A percentile compares a stretch with the other conserved stretches of the same genome.
Evolutionary conservation across 37 sponge, comb jelly and placozoan genomes (phyloP).

Genomic region (Spongilla lacustris): DNA sequence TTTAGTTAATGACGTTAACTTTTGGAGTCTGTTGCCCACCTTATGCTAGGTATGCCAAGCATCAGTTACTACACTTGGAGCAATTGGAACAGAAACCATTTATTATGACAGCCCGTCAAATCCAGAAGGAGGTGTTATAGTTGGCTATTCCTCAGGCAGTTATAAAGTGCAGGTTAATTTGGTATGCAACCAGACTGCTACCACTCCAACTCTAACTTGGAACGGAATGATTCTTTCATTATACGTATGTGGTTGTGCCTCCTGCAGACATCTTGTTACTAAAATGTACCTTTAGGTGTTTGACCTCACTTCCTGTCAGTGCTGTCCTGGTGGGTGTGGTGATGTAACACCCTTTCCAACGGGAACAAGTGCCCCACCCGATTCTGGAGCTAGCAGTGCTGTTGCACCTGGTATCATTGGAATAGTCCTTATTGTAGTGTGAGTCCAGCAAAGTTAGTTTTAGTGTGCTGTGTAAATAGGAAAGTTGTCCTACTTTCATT

Average conservation of each 20-base stretch:
- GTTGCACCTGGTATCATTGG: constrained; percentile 1
- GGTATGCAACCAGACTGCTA: neutral
- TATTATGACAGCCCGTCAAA: neutral
- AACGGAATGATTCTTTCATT: neutral
- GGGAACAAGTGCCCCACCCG: no score
- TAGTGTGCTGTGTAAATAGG: no score
- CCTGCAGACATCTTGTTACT: no score
- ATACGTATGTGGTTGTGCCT: no score
- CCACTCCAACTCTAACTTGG: neutral
- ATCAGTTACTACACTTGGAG: neutral
- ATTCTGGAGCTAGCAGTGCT: neutral
- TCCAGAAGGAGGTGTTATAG: neutral
- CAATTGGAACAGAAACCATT: neutral
- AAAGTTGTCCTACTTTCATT: no score
- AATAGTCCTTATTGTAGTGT: constrained; percentile 17
- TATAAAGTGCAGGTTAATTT: neutral
- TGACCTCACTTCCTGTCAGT: constrained; percentile 4
- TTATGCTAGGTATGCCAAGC: neutral
- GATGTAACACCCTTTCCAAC: neutral
- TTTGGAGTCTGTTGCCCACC: no score
- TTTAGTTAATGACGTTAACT: no score
- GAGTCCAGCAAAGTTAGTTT: no score
- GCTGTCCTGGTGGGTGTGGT: constrained; percentile 17
- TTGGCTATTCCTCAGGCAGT: neutral
- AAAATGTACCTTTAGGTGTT: neutral